These are phyloP conservation scores for Tetragnatha montana DNA, from an alignment of 2,888 invertebrate species.

Conservation along the genomic window DNA sequence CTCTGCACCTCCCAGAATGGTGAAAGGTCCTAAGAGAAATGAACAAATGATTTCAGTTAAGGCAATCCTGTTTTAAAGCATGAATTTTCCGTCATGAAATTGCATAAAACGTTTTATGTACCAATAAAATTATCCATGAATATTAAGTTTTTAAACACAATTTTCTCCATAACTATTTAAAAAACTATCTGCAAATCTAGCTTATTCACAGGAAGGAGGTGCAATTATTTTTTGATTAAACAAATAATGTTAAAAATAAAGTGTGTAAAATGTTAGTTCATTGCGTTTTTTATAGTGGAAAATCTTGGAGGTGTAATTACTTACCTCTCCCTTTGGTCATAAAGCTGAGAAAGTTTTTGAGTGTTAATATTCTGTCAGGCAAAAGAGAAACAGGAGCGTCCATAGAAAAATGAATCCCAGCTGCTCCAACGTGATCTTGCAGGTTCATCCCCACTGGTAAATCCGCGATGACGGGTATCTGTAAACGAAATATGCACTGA, in stretches of 20 bases:
- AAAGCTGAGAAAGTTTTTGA: slow-evolving; percentile 53
- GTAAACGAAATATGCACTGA: neutral
- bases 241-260: neutral
- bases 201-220: no score
- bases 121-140: no score
- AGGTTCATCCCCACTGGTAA: slow-evolving; percentile 73
- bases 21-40: slow-evolving; percentile 80
- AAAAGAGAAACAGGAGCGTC: slow-evolving; percentile 58
- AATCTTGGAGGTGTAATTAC: neutral
- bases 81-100: no score
- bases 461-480: slow-evolving; percentile 72
- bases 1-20: slow-evolving; percentile 88
- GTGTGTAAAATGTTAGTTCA: neutral
- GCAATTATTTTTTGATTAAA: neutral
- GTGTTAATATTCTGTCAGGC: slow-evolving; percentile 41
- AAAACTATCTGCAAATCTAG: no score
- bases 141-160: no score
- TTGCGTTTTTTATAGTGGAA: neutral
- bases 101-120: neutral
- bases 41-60: no score
- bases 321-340: slow-evolving; percentile 57
- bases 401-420: slow-evolving; percentile 64
- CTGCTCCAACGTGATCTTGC: slow-evolving; percentile 70
- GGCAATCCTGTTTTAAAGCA: no score
- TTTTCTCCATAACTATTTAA: no score